Evolutionary conservation across 2,888 invertebrate species (phyloP).

Genomic region (Tetanocera ferruginea): DNA sequence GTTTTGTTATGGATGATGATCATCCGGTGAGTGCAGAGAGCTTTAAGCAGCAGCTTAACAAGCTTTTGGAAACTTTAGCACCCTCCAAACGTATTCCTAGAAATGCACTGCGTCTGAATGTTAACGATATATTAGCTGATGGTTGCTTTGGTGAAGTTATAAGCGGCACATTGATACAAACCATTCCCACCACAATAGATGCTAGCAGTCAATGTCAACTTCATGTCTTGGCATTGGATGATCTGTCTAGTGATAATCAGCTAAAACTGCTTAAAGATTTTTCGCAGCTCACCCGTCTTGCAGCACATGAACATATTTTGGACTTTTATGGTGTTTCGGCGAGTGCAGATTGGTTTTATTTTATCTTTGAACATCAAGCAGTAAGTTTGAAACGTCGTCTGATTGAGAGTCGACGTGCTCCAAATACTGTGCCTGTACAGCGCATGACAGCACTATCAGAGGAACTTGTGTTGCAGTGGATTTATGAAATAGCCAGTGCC

Average conservation of each 20-base stretch:
- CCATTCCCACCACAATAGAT: slow-evolving; percentile 39
- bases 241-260: slow-evolving; percentile 70
- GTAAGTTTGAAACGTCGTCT: slow-evolving; percentile 80
- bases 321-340: slow-evolving; percentile 85
- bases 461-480: slow-evolving; percentile 75
- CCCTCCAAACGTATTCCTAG: slow-evolving; percentile 73
- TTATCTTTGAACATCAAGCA: slow-evolving; percentile 80
- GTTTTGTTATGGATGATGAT: slow-evolving; percentile 82
- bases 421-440: slow-evolving; percentile 52
- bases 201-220: slow-evolving; percentile 70
- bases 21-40: slow-evolving; percentile 75
- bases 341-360: slow-evolving; percentile 80
- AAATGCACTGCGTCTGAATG: slow-evolving; percentile 80
- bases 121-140: slow-evolving; percentile 77
- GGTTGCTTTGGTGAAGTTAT: slow-evolving; percentile 86
- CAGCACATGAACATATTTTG: slow-evolving; percentile 80
- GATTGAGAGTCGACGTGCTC: slow-evolving; percentile 73
- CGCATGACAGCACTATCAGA: slow-evolving; percentile 76
- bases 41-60: slow-evolving; percentile 82
- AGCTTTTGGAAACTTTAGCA: slow-evolving; percentile 74
- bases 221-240: slow-evolving; percentile 76
- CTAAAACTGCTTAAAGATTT: slow-evolving; percentile 78
- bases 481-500: slow-evolving; percentile 78
- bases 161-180: slow-evolving; percentile 75
- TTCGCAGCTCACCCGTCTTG: slow-evolving; percentile 78